These are phyloP conservation scores for Cybosia mesomella DNA, from an alignment of 2,888 invertebrate species.

Conservation along the genomic window DNA sequence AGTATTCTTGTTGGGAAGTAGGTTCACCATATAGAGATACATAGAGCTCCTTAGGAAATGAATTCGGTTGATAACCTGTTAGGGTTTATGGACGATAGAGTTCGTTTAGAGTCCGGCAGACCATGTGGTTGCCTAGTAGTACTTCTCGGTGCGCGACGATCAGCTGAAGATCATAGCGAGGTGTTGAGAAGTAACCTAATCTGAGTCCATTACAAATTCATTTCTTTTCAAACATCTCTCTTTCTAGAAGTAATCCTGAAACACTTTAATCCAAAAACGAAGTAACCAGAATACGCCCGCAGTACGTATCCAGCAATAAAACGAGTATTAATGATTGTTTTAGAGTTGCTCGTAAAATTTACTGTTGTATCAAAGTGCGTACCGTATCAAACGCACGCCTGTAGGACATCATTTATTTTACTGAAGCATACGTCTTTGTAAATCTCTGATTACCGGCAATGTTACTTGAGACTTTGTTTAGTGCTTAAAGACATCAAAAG, in stretches of 20 bases:
- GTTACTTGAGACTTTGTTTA: conserved; percentile 2
- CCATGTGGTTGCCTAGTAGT: no score
- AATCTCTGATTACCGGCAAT: conserved; percentile 1
- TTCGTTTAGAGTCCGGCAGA: no score
- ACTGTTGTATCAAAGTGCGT: conserved; percentile 49
- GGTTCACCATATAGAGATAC: no score
- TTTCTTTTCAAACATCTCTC: no score
- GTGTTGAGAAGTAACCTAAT: no score
- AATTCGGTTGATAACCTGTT: no score
- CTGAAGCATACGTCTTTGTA: conserved; percentile 2
- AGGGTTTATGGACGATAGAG: no score
- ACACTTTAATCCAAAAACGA: not conserved
- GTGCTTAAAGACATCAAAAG: not conserved
- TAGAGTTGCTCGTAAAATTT: conserved; percentile 62
- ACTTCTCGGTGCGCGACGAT: no score
- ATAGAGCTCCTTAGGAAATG: no score
- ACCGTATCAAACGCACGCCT: conserved; percentile 30
- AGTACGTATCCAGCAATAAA: conserved; percentile 53
- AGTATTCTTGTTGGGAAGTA: no score
- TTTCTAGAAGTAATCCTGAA: not conserved
- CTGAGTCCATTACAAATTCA: no score
- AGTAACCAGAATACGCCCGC: conserved; percentile 48
- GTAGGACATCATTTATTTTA: conserved; percentile 21
- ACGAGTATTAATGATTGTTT: conserved; percentile 66
- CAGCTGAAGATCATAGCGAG: no score